phyloP scores from a whole-genome alignment of 1,140 invertebrate genomes.

The Leptinotarsa lineolata region DNA sequence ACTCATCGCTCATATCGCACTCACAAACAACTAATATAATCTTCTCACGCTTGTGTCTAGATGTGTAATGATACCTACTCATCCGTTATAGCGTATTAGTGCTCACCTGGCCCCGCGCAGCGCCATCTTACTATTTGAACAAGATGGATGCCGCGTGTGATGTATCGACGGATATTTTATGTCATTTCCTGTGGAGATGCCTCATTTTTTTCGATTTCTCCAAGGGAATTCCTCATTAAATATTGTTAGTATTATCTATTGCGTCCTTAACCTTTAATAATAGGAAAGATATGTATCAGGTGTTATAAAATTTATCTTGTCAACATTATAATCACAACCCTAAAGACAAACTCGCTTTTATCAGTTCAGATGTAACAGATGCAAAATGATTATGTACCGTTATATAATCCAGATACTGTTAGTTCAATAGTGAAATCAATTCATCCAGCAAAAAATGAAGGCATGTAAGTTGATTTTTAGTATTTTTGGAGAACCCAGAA shows the following conservation, averaged over 20 bases:
- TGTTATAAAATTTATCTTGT: conserved; percentile 47
- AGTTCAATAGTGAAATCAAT: neutral
- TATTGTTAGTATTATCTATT: conserved; percentile 48
- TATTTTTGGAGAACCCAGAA: too few relatives aligned
- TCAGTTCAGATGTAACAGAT: conserved; percentile 34
- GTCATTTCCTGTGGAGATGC: conserved; percentile 5
- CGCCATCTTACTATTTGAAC: conserved; percentile 38
- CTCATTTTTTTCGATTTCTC: conserved; percentile 11
- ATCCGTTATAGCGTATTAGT: neutral
- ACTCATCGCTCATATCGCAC: conserved; percentile 16
- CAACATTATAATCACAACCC: conserved; percentile 47
- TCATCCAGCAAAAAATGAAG: too few relatives aligned
- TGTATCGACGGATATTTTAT: neutral
- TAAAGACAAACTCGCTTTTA: conserved; percentile 40
- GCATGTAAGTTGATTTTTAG: too few relatives aligned
- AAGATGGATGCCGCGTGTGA: conserved; percentile 33
- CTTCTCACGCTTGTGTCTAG: conserved; percentile 14
- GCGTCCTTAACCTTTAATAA: conserved; percentile 41
- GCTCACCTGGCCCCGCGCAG: conserved; percentile 26
- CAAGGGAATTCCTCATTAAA: conserved; percentile 47
- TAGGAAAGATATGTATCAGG: conserved; percentile 42
- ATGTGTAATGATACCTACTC: conserved; percentile 18
- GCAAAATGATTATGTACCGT: conserved; percentile 13
- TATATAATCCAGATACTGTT: conserved; percentile 12
- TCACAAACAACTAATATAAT: neutral